These are phyloP conservation scores for Aphelocoma coerulescens DNA, from an alignment of 2,113 vertebrate genomes.

Conservation along the genomic window DNA sequence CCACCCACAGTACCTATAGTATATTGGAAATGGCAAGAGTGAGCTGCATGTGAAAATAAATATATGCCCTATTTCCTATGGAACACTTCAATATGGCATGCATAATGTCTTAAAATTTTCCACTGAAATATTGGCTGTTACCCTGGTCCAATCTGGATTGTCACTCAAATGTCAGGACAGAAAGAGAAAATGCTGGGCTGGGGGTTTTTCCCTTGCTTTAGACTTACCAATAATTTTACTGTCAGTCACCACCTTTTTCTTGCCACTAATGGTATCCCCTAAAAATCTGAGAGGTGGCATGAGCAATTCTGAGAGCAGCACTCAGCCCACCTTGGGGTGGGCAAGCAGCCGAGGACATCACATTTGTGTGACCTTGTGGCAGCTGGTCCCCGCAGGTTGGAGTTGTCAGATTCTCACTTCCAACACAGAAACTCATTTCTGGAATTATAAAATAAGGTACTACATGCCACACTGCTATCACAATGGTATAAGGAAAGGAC, in stretches of 20 bases:
- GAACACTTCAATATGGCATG: conserved; percentile 33
- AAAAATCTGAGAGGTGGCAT: not conserved
- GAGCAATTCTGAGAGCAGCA: not conserved
- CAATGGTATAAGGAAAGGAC: not conserved
- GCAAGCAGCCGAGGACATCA: not conserved
- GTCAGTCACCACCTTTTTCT: not conserved
- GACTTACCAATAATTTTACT: not conserved
- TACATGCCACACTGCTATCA: not conserved
- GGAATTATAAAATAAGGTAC: not conserved
- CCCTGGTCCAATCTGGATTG: not conserved
- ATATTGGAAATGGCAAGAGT: conserved; percentile 11
- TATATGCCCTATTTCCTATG: not conserved
- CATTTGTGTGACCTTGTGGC: not conserved
- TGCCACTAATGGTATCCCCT: not conserved
- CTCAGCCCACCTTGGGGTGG: not conserved
- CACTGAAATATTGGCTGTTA: conserved; percentile 7
- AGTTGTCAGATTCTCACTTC: not conserved
- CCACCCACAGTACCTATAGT: not conserved
- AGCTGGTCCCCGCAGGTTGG: not conserved
- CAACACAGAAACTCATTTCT: not conserved
- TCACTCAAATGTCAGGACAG: conserved; percentile 3
- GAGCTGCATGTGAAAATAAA: conserved; percentile 7
- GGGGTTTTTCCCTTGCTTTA: not conserved
- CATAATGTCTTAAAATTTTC: conserved; percentile 38
- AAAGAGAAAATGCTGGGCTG: not conserved